Percentiles rank a stretch among this genome's conserved stretches.
These are phyloP conservation scores for Nyctereutes procyonoides DNA, from an alignment of 2,113 vertebrate genomes.

Conservation along the genomic window DNA sequence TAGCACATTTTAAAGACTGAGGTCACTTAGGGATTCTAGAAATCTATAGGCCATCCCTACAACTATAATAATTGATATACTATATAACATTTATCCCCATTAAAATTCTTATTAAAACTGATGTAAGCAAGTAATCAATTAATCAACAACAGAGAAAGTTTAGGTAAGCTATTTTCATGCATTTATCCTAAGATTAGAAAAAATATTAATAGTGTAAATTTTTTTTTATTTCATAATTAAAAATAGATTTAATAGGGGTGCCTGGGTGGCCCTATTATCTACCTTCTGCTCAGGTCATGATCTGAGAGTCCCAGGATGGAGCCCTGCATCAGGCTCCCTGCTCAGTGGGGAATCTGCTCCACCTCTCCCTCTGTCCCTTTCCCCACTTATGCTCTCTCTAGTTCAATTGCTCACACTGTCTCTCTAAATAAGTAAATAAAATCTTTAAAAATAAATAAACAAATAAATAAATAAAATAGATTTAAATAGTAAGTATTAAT, in stretches of 20 bases:
- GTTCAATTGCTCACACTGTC: neutral
- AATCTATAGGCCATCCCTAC: neutral
- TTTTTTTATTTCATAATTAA: conserved; percentile 34
- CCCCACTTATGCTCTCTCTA: neutral
- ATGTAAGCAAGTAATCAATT: neutral
- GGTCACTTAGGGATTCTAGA: neutral
- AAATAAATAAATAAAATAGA: conserved; percentile 2
- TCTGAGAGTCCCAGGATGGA: neutral
- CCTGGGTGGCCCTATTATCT: neutral
- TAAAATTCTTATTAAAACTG: neutral
- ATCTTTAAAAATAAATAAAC: neutral
- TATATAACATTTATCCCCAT: neutral
- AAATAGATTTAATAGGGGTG: neutral
- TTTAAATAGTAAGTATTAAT: conserved; percentile 28
- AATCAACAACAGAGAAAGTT: neutral
- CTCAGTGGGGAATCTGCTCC: neutral
- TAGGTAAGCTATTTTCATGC: neutral
- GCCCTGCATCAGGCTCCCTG: no score
- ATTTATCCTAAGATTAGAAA: neutral
- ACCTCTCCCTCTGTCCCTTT: neutral
- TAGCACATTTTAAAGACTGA: neutral
- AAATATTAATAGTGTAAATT: neutral
- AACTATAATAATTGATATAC: neutral
- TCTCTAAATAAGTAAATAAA: neutral
- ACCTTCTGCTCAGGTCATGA: neutral